phyloP scores from a whole-genome alignment of 2,888 invertebrate species.

The Lasius platythorax region DNA sequence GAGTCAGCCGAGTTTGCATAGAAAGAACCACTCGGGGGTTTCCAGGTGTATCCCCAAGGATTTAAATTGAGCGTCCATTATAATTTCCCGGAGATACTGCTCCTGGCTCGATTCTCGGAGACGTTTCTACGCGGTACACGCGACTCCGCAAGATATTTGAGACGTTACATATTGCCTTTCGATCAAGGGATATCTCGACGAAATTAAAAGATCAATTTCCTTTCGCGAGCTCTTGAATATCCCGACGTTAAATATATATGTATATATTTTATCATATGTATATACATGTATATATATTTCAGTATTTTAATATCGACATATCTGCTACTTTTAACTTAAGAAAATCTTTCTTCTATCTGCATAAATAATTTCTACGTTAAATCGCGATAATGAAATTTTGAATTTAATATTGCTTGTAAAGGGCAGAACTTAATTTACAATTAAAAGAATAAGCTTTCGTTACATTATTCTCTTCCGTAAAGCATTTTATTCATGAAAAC shows the following conservation, averaged over 20 bases:
- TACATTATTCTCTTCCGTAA: background rate
- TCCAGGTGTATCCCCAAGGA: slow-evolving; percentile 59
- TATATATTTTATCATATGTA: too few relatives aligned
- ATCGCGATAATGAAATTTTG: slow-evolving; percentile 21
- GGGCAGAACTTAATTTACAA: background rate
- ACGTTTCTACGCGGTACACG: slow-evolving; percentile 18
- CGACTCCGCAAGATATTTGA: background rate
- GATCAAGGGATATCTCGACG: background rate
- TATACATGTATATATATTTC: background rate
- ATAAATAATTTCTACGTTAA: slow-evolving; percentile 5
- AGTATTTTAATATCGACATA: background rate
- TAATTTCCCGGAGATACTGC: slow-evolving; percentile 61
- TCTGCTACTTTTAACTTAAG: background rate
- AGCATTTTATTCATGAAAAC: background rate
- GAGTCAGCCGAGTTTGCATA: slow-evolving; percentile 68
- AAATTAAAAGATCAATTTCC: slow-evolving; percentile 18
- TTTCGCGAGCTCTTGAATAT: background rate
- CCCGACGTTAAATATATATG: background rate
- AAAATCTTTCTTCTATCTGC: background rate
- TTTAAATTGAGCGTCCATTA: slow-evolving; percentile 62
- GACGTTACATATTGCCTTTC: background rate
- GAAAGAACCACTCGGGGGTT: slow-evolving; percentile 66
- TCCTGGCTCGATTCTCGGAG: slow-evolving; percentile 50
- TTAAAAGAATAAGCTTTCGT: slow-evolving; percentile 14
- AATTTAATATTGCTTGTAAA: slow-evolving; percentile 25